Percentiles rank a stretch among this genome's conserved stretches.
Conservation (phyloP, 1,140 invertebrate species). For the Drosophila sp. region DNA sequence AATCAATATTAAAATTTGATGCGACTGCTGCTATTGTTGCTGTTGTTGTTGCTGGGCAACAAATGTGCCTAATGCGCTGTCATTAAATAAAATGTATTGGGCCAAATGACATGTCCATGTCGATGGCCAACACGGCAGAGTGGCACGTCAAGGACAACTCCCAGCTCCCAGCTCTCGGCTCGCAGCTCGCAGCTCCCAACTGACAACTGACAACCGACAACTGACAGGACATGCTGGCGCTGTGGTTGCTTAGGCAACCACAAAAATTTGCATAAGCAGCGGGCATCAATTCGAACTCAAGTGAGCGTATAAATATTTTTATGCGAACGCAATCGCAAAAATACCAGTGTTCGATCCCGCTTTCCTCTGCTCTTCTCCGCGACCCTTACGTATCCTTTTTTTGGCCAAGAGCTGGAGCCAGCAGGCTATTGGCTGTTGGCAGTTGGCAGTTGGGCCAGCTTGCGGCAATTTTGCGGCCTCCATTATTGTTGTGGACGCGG, state of each 20-base stretch:
- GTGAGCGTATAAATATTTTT: constrained; percentile 78
- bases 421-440: neutral
- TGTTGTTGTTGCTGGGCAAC: constrained; percentile 56
- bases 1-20: constrained; percentile 24
- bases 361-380: neutral
- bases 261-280: constrained; percentile 79
- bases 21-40: constrained; percentile 8
- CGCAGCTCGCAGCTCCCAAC: no score
- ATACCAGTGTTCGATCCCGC: neutral
- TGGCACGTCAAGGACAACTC: constrained; percentile 29
- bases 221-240: constrained; percentile 45
- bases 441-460: constrained; percentile 25
- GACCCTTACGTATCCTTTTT: neutral
- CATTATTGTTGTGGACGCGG: constrained; percentile 55
- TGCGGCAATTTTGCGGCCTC: constrained; percentile 51
- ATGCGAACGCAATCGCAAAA: constrained; percentile 71
- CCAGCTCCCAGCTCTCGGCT: no score
- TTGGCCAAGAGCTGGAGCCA: neutral
- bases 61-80: constrained; percentile 74
- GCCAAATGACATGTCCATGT: constrained; percentile 67
- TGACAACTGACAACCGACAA: constrained; percentile 32
- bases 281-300: constrained; percentile 73
- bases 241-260: constrained; percentile 69
- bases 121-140: constrained; percentile 10
- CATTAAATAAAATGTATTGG: constrained; percentile 77